Conservation (phyloP, 1,140 invertebrate genomes). For the Drosophila ambigua region DNA sequence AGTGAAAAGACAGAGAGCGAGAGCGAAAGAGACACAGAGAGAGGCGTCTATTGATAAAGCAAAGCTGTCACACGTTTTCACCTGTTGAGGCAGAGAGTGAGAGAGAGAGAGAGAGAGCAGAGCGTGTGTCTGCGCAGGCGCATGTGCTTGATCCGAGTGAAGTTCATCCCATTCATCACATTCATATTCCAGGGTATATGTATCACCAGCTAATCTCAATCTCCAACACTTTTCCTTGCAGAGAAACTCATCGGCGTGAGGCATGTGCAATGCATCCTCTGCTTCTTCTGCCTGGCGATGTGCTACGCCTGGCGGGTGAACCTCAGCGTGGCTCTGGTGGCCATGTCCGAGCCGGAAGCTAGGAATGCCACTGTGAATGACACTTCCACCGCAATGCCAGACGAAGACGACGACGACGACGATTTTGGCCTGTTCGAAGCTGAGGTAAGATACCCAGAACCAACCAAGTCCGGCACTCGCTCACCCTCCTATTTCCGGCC, state of each 20-base stretch:
- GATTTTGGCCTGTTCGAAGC: constrained; percentile 10
- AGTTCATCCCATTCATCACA: too few species aligned
- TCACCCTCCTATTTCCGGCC: not conserved
- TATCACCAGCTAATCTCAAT: not conserved
- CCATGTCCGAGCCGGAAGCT: constrained; percentile 56
- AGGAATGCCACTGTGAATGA: constrained; percentile 46
- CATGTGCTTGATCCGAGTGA: not conserved
- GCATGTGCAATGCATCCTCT: constrained; percentile 87
- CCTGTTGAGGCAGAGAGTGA: constrained; percentile 4
- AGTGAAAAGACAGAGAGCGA: not conserved
- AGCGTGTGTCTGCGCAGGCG: constrained; percentile 12
- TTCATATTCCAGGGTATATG: too few species aligned
- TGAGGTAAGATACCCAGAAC: constrained; percentile 14
- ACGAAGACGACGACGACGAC: not conserved
- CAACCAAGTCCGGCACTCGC: not conserved
- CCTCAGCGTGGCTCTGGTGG: constrained; percentile 87
- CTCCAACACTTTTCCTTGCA: constrained; percentile 36
- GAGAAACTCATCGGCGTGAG: constrained; percentile 85
- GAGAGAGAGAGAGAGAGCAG: constrained; percentile 1
- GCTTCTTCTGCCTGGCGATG: constrained; percentile 87
- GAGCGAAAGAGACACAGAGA: constrained; percentile 3
- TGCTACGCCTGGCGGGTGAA: constrained; percentile 88
- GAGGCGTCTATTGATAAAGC: not conserved
- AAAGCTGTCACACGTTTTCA: too few species aligned
- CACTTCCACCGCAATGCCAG: not conserved